Percentiles rank a stretch among this genome's conserved stretches.
These are phyloP conservation scores for Odontamblyopus rebecca DNA, from an alignment of 2,797 vertebrate species.

Conservation along the genomic window DNA sequence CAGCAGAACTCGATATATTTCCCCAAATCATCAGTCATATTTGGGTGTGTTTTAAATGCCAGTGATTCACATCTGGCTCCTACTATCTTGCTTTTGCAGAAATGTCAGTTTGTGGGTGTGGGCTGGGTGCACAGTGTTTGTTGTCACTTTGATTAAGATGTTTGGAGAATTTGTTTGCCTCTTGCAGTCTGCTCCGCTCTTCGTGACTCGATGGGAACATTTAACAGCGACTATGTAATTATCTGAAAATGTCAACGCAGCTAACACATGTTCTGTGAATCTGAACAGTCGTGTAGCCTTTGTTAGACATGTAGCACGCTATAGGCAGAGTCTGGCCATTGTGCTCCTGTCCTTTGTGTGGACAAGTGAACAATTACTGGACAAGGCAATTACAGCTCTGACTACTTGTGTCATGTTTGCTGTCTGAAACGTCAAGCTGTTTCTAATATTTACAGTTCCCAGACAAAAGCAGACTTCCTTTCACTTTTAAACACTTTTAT, in stretches of 20 bases:
- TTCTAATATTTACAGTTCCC: slow-evolving; percentile 26
- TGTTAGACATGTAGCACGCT: slow-evolving; percentile 1
- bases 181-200: not conserved
- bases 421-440: slow-evolving; percentile 25
- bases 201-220: slow-evolving; percentile 4
- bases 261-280: slow-evolving; percentile 17
- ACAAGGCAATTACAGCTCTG: slow-evolving; percentile 28
- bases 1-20: no score
- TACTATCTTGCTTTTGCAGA: slow-evolving; percentile 10
- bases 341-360: slow-evolving; percentile 28
- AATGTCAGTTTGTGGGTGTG: slow-evolving; percentile 7
- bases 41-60: slow-evolving; percentile 12
- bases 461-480: not conserved
- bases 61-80: not conserved
- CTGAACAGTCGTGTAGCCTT: slow-evolving; percentile 24
- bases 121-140: slow-evolving; percentile 6
- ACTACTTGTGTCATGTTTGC: slow-evolving; percentile 19
- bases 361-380: slow-evolving; percentile 19
- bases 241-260: slow-evolving; percentile 30
- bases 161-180: slow-evolving; percentile 12
- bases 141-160: slow-evolving; percentile 16
- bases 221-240: slow-evolving; percentile 18
- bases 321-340: slow-evolving; percentile 17
- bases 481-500: no score
- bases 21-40: no score